Percentiles rank a stretch among this genome's conserved stretches.
These are phyloP conservation scores for Megalonaias nervosa DNA, from an alignment of 1,140 invertebrate genomes.

Conservation along the genomic window DNA sequence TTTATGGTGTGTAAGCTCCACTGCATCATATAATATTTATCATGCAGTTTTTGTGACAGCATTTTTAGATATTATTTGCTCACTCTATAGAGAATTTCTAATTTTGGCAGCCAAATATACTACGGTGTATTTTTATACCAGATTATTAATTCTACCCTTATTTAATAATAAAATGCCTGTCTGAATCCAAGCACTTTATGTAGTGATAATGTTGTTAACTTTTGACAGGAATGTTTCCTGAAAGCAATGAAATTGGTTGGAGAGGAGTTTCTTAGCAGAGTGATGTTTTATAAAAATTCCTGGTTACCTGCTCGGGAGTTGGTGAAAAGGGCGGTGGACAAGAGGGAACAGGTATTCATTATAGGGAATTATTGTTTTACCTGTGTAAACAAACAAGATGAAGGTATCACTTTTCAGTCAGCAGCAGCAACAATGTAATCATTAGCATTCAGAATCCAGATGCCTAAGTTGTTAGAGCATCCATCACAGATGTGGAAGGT, in stretches of 20 bases:
- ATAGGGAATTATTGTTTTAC: background rate
- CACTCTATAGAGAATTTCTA: too few relatives aligned
- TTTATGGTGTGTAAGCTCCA: too few relatives aligned
- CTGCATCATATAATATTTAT: too few relatives aligned
- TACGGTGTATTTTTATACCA: constrained; percentile 13
- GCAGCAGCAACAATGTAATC: too few relatives aligned
- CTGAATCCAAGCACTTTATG: background rate
- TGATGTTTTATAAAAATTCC: constrained; percentile 79
- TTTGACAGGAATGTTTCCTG: constrained; percentile 68
- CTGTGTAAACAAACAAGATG: too few relatives aligned
- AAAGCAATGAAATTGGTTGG: constrained; percentile 86
- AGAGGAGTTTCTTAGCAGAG: constrained; percentile 83
- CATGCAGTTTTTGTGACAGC: too few relatives aligned
- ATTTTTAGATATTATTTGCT: too few relatives aligned
- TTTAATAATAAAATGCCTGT: too few relatives aligned
- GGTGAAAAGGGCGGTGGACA: constrained; percentile 81
- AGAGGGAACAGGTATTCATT: constrained; percentile 72
- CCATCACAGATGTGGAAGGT: too few relatives aligned
- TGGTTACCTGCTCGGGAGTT: constrained; percentile 89
- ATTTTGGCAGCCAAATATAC: background rate
- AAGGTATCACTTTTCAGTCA: too few relatives aligned
- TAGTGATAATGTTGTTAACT: background rate
- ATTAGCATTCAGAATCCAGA: too few relatives aligned
- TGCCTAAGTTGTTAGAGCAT: too few relatives aligned
- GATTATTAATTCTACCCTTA: background rate